Evolutionary conservation across 2,113 vertebrate genomes (phyloP), one percentile per base, ranked within the genome.

Genomic region (Hyperoodon ampullatus): DNA sequence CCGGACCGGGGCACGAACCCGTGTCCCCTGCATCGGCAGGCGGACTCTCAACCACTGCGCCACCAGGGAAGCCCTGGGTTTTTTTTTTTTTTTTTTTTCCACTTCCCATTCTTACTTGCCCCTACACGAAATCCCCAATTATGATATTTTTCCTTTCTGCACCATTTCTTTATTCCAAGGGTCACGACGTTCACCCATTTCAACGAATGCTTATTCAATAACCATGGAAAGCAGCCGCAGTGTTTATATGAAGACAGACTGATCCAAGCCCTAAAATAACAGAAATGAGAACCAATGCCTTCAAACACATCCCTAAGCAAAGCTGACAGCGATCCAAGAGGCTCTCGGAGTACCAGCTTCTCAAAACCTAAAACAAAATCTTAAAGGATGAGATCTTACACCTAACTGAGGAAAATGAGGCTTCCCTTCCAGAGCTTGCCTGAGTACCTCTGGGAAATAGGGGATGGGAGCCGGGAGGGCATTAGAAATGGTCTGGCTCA

Each of bases 21-120:
- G 4, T 39, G 39, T 39, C 39, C 4, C 39, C 39, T 39, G 39
- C 39, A 39, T 39, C 4, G 4, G 39, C 39, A 39, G 39, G 39
- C 39, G 39, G 39, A 39, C 39, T 39, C 39, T 39, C 39, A 39
- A 39, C 39, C 39, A 39, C 39, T 39, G 39, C 4, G 39, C 39
- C 39, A 39, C 39, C 39, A 39, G 39, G 39, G 39, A 39, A 39
- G 39, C 39, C 39, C 39, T 39, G 4, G 4, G 7, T 30, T 3
- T 0, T 13, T 23, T 1, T 7, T 19, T 24, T 30, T 3, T 0
- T 13, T 23, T 1, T 7, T 19, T 24, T 3, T 0, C 12, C 8
- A n/a, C 13, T 70, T 24, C 4, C 4, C 18, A 6, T 33, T n/a
- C 24, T 87, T 10, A 21, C 1, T 23, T 18, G 58, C 33, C 9